Evolutionary conservation across 35 echinoderm and acorn worm species (phyloP).

Genomic region (Ptychodera flava): DNA sequence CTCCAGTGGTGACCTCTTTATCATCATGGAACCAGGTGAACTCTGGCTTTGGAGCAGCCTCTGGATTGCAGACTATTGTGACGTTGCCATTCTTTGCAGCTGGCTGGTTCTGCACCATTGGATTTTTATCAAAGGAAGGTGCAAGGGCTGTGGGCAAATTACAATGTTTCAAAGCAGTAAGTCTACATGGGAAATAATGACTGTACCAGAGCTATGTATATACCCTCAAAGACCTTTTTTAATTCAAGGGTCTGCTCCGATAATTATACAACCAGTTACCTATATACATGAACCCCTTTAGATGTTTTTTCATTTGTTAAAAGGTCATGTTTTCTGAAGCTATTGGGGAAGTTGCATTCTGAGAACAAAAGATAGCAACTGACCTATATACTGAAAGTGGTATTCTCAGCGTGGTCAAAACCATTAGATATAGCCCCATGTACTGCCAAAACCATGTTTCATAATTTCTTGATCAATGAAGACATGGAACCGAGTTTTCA

Average conservation of each 20-base stretch:
- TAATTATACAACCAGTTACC: background rate
- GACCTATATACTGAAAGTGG: too few species aligned
- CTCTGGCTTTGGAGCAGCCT: conserved; percentile 65
- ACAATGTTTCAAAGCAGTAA: background rate
- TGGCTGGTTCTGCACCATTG: conserved; percentile 42
- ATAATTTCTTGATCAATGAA: too few species aligned
- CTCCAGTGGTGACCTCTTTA: conserved; percentile 16
- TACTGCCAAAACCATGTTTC: too few species aligned
- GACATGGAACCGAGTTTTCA: too few species aligned
- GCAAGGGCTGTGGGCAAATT: conserved; percentile 39
- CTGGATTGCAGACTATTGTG: conserved; percentile 51
- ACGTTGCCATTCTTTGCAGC: conserved; percentile 62
- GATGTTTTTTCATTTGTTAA: too few species aligned
- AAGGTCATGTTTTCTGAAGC: too few species aligned
- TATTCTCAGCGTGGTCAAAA: too few species aligned
- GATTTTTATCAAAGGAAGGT: conserved; percentile 39
- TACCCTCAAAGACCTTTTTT: background rate
- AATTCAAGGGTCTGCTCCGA: background rate
- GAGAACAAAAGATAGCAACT: too few species aligned
- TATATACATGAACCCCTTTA: background rate
- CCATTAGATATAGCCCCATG: too few species aligned
- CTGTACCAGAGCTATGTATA: background rate
- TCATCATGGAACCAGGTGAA: conserved; percentile 43
- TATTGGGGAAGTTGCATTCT: too few species aligned
- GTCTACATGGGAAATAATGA: background rate